Evolutionary conservation across 2,113 vertebrate species (phyloP), one percentile per base, ranked within the genome.

Genomic region (Grus americana): DNA sequence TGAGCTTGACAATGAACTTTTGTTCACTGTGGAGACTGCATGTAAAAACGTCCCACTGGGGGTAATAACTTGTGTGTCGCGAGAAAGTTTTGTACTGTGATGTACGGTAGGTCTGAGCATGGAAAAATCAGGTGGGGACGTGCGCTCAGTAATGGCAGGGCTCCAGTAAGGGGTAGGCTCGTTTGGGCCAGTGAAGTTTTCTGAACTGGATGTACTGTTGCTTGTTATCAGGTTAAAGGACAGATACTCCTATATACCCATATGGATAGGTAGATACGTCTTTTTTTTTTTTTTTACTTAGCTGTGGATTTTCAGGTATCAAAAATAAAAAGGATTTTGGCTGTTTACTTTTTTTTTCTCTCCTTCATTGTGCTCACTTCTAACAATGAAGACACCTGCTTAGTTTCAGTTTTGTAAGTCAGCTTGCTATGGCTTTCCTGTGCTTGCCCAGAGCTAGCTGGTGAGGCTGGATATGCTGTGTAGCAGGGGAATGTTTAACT

Each of bases 1-100:
- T 71, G 93, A 96, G 97, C 96, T 97, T 98, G 96, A 98, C 97
- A 96, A 96, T 98, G 97, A 96, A 97, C 97, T 98, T 98, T 96
- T 96, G 96, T 97, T 95, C 57, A 11, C 85, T 81, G 90, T 90
- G 82, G 30, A 96, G 61, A 20, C 96, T 94, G 91, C 76, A 10
- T 88, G 96, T 88, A 55, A 55, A 92, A 93, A 93, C 71, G 78
- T 95, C 93, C 94, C 96, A 85, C 63, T 81, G 92, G 90, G 87
- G 74, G 52, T 63, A 79, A 84, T 89, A 95, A 95, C 76, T 91
- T 79, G 75, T 0, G 6, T 94, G 88, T 92, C 23, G 21, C 5
- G 29, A 79, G 86, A n/a, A 78, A 97, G 95, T 95, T 97, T 80
- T 85, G 85, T 44, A 1, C 91, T 15, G 78, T 93, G 83, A 18